phyloP scores from a whole-genome alignment of 2,888 invertebrate genomes.

The Lomographa bimaculata region DNA sequence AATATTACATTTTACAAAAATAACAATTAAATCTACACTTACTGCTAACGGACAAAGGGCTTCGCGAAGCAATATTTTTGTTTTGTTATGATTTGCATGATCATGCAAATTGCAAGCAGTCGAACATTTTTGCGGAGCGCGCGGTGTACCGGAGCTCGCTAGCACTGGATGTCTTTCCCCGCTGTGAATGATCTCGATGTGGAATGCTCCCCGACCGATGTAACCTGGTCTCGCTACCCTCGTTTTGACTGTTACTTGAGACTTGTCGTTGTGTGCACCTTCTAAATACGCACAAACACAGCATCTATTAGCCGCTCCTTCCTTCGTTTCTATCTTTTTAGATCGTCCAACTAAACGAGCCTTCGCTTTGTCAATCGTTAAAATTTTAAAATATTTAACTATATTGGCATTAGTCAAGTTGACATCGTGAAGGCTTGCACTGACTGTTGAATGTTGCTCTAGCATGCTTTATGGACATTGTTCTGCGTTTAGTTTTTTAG shows the following conservation, averaged over 20 bases:
- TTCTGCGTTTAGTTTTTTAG: constrained; percentile 44
- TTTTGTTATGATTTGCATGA: constrained; percentile 40
- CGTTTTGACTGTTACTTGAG: constrained; percentile 49
- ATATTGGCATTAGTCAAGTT: constrained; percentile 33
- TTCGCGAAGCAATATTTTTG: constrained; percentile 27
- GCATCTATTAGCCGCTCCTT: constrained; percentile 80
- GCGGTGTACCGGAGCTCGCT: constrained; percentile 59
- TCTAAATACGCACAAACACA: constrained; percentile 67
- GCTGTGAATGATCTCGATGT: constrained; percentile 74
- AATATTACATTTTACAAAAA: constrained; percentile 4
- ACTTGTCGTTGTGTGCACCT: constrained; percentile 71
- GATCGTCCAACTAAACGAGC: constrained; percentile 78
- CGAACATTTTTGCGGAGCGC: constrained; percentile 69
- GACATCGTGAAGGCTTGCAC: constrained; percentile 60
- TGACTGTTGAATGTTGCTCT: constrained; percentile 57
- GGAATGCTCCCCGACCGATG: constrained; percentile 71
- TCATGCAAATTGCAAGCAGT: constrained; percentile 46
- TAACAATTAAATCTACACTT: constrained; percentile 3
- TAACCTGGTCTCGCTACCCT: constrained; percentile 58
- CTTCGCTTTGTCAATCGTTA: constrained; percentile 65
- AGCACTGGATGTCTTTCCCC: constrained; percentile 66
- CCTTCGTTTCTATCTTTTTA: constrained; percentile 80
- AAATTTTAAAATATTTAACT: constrained; percentile 24
- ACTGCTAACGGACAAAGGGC: constrained; percentile 35
- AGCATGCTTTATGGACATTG: constrained; percentile 67